Percentiles rank a stretch among this genome's conserved stretches.
Evolutionary conservation across 2,888 invertebrate species (phyloP).

Genomic region (Hypercompe scribonia): DNA sequence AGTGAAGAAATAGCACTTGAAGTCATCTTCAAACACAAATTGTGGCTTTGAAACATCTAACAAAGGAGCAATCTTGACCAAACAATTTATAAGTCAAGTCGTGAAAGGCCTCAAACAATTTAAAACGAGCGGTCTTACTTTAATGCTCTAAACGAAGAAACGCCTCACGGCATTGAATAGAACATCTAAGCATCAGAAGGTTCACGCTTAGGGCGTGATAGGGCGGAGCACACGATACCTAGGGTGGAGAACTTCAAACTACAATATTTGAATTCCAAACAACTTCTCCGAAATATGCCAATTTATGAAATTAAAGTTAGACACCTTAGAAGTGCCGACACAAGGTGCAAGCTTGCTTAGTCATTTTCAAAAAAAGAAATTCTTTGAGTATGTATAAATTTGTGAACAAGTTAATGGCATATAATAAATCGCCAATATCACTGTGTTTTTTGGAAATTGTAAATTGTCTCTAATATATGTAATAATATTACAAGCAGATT

Average conservation of each 20-base stretch:
- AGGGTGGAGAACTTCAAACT: slow-evolving; percentile 65
- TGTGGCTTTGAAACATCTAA: slow-evolving; percentile 42
- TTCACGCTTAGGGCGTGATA: slow-evolving; percentile 69
- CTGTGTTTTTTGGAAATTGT: background rate
- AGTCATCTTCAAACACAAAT: slow-evolving; percentile 37
- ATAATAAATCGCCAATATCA: background rate
- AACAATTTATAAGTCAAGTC: slow-evolving; percentile 70
- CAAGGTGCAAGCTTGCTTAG: slow-evolving; percentile 57
- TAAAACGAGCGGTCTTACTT: slow-evolving; percentile 1
- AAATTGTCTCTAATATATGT: background rate
- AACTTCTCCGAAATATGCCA: slow-evolving; percentile 65
- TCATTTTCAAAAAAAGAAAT: slow-evolving; percentile 48
- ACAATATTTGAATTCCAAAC: slow-evolving; percentile 63
- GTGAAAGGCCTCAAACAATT: slow-evolving; percentile 47
- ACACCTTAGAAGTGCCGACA: slow-evolving; percentile 54
- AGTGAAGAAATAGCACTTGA: slow-evolving; percentile 32
- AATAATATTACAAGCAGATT: too few species aligned
- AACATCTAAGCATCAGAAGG: slow-evolving; percentile 9
- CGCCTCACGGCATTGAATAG: slow-evolving; percentile 30
- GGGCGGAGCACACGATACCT: slow-evolving; percentile 70
- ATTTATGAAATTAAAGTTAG: slow-evolving; percentile 76
- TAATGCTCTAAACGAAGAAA: slow-evolving; percentile 16
- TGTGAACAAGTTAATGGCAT: slow-evolving; percentile 20
- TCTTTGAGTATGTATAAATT: slow-evolving; percentile 15
- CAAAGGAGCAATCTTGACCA: slow-evolving; percentile 66